Percentiles rank a stretch among this genome's conserved stretches.
Conservation (phyloP, 1,140 invertebrate species). For the Macrostomum lignano region DNA sequence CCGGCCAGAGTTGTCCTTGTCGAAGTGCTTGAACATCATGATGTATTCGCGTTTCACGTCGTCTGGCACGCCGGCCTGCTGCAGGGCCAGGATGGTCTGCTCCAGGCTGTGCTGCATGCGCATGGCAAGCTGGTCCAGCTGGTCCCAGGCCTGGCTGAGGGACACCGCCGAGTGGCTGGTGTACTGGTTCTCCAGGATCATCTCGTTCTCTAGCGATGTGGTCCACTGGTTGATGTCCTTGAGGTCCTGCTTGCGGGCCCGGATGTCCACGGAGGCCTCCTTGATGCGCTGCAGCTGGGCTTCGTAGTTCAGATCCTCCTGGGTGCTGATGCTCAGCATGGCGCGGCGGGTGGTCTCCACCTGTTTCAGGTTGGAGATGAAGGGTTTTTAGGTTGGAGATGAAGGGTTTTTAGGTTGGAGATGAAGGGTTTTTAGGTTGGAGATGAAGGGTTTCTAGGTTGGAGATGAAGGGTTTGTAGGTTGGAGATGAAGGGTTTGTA, state of each 20-base stretch:
- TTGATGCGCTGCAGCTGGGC: conserved; percentile 74
- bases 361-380: no score
- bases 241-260: conserved; percentile 57
- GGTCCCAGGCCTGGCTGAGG: conserved; percentile 93
- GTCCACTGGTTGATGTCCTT: conserved; percentile 90
- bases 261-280: conserved; percentile 71
- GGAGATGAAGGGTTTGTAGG: no score
- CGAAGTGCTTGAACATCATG: conserved; percentile 98
- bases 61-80: conserved; percentile 65
- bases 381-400: no score
- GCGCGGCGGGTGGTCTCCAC: no score
- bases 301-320: no score
- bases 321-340: no score
- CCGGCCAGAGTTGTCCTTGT: conserved; percentile 86
- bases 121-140: conserved; percentile 91
- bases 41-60: conserved; percentile 96
- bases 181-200: conserved; percentile 75
- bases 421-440: no score
- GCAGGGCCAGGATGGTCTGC: conserved; percentile 67
- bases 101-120: conserved; percentile 98
- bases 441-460: no score
- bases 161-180: conserved; percentile 7
- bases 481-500: no score
- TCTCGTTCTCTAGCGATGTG: conserved; percentile 71
- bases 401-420: no score